These are phyloP conservation scores for Aurelia sp. DNA, from an alignment of 30 jellyfish, hydroid and myxozoan species.

Conservation along the genomic window DNA sequence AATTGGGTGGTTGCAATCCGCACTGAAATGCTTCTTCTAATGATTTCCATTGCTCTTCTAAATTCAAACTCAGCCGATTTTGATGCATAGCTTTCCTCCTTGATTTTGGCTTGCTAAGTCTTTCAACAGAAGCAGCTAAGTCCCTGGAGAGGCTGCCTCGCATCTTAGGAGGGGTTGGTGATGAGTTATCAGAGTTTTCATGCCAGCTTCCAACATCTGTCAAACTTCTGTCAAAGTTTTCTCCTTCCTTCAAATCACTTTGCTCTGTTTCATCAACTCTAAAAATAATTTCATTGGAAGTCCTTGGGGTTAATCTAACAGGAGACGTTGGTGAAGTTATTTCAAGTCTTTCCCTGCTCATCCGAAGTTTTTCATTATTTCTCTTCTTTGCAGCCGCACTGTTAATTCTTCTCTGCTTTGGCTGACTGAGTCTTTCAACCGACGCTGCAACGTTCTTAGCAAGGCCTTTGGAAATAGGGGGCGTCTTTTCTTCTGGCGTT, in stretches of 20 bases:
- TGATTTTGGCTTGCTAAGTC: slow-evolving; percentile 68
- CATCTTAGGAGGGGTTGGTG: background rate
- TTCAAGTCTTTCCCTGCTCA: slow-evolving; percentile 23
- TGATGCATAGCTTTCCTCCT: slow-evolving; percentile 42
- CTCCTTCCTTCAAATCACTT: background rate
- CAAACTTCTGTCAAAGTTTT: background rate
- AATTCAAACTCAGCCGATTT: slow-evolving; percentile 63
- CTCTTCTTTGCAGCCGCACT: background rate
- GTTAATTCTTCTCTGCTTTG: slow-evolving; percentile 21
- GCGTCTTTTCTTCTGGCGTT: background rate
- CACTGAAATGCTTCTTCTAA: slow-evolving; percentile 53
- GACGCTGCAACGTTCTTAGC: slow-evolving; percentile 54
- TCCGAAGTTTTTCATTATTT: background rate
- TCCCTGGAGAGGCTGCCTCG: slow-evolving; percentile 22
- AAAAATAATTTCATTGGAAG: background rate
- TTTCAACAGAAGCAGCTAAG: slow-evolving; percentile 71
- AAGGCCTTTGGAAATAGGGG: slow-evolving; percentile 1
- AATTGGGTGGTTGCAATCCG: slow-evolving; percentile 31
- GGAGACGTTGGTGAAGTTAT: slow-evolving; percentile 3
- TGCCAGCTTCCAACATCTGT: background rate
- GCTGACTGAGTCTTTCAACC: slow-evolving; percentile 76
- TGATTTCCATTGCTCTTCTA: slow-evolving; percentile 66
- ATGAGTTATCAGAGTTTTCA: background rate
- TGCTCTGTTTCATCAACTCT: background rate
- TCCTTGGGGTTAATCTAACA: background rate